These are phyloP conservation scores for Rhopalosiphum nymphaeae DNA, from an alignment of 2,888 invertebrate genomes.

Conservation along the genomic window DNA sequence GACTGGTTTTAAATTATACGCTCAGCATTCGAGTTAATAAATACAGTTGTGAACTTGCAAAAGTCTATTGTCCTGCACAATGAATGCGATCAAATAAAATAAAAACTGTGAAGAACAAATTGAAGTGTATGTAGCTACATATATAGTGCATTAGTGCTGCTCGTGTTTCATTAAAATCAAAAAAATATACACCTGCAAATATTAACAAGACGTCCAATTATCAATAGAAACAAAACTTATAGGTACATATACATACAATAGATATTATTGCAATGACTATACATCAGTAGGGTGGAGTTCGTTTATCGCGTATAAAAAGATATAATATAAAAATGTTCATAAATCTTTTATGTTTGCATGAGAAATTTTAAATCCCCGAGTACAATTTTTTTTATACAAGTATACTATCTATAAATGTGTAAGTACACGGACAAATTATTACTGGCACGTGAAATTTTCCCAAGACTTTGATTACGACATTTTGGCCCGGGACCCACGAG, in stretches of 20 bases:
- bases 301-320: no score
- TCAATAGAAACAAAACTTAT: neutral
- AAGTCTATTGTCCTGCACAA: neutral
- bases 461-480: neutral
- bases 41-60: neutral
- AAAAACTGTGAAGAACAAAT: no score
- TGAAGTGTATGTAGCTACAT: neutral
- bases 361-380: no score
- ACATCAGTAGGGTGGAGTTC: no score
- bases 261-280: neutral
- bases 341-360: neutral
- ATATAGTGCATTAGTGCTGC: neutral
- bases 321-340: neutral
- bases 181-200: neutral
- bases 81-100: neutral
- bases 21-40: no score
- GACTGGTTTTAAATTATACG: neutral
- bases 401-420: neutral
- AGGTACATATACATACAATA: neutral
- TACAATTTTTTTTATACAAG: no score
- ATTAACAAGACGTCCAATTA: neutral
- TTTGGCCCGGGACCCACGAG: neutral
- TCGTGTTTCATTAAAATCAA: neutral
- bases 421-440: neutral
- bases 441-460: neutral